Evolutionary conservation across 2,888 invertebrate genomes (phyloP).

Genomic region (Zaprionus obscuricornis): DNA sequence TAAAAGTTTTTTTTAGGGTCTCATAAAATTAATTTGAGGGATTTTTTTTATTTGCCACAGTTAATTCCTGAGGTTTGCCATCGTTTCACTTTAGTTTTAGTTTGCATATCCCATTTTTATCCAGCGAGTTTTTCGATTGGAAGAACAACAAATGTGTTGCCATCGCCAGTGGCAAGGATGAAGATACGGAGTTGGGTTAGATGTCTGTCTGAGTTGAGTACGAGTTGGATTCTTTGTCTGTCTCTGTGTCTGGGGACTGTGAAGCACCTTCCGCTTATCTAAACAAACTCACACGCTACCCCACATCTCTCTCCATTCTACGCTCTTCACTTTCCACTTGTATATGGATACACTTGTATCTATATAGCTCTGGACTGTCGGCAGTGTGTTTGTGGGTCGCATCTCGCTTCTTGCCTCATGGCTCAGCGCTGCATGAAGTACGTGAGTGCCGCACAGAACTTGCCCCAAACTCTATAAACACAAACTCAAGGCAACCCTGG

Average conservation of each 20-base stretch:
- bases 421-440: slow-evolving; percentile 9
- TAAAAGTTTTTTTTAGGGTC: slow-evolving; percentile 26
- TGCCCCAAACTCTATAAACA: slow-evolving; percentile 34
- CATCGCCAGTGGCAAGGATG: slow-evolving; percentile 8
- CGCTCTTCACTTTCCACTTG: not conserved
- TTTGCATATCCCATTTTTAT: slow-evolving; percentile 31
- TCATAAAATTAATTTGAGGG: slow-evolving; percentile 33
- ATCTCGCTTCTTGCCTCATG: slow-evolving; percentile 3
- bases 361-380: slow-evolving; percentile 34
- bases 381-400: slow-evolving; percentile 54
- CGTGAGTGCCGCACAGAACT: slow-evolving; percentile 53
- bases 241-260: slow-evolving; percentile 6
- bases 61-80: slow-evolving; percentile 35
- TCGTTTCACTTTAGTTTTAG: slow-evolving; percentile 17
- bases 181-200: slow-evolving; percentile 4
- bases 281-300: slow-evolving; percentile 39
- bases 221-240: slow-evolving; percentile 2
- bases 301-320: not conserved
- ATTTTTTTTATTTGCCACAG: slow-evolving; percentile 21
- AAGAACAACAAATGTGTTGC: slow-evolving; percentile 21
- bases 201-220: slow-evolving; percentile 25
- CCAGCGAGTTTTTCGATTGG: slow-evolving; percentile 16
- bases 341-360: slow-evolving; percentile 27
- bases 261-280: slow-evolving; percentile 61
- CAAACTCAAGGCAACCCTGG: slow-evolving; percentile 19